phyloP scores from a whole-genome alignment of 2,888 invertebrate genomes.

The Melikaiella ostensackeni region DNA sequence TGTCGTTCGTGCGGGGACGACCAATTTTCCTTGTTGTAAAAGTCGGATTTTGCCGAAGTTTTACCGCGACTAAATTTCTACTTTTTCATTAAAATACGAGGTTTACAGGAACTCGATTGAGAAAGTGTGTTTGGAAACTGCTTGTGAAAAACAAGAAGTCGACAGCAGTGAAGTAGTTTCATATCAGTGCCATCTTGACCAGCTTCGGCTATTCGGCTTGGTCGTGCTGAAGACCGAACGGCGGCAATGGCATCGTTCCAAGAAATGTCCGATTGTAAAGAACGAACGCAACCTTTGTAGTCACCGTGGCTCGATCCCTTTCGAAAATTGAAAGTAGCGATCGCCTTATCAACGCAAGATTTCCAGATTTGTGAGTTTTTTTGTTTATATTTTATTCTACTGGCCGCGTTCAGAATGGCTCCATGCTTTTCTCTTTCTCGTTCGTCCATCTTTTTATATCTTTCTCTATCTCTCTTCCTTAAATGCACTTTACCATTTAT shows the following conservation, averaged over 20 bases:
- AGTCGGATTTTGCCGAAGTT: slow-evolving; percentile 29
- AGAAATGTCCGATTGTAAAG: slow-evolving; percentile 30
- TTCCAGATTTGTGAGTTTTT: slow-evolving; percentile 17
- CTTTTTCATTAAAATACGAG: neutral
- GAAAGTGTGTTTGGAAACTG: slow-evolving; percentile 47
- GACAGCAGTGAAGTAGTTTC: slow-evolving; percentile 43
- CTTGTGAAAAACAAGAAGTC: slow-evolving; percentile 49
- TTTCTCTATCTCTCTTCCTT: slow-evolving; percentile 40
- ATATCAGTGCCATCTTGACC: slow-evolving; percentile 55
- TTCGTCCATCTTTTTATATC: slow-evolving; percentile 32
- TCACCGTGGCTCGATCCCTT: neutral
- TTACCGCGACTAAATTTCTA: slow-evolving; percentile 43
- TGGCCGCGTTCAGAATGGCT: slow-evolving; percentile 46
- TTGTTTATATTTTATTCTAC: slow-evolving; percentile 35
- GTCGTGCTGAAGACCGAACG: slow-evolving; percentile 29
- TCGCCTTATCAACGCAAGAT: neutral
- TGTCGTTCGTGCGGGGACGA: slow-evolving; percentile 49
- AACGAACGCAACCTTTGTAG: slow-evolving; percentile 10
- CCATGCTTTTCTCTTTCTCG: slow-evolving; percentile 30
- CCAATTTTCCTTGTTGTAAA: slow-evolving; percentile 42
- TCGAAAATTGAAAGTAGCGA: neutral
- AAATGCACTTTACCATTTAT: slow-evolving; percentile 24
- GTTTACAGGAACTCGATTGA: neutral
- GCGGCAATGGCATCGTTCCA: slow-evolving; percentile 43
- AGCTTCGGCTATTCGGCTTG: slow-evolving; percentile 41